Base-by-base conservation (phyloP, 1,140 invertebrate genomes). In the Drosophila lini region DNA sequence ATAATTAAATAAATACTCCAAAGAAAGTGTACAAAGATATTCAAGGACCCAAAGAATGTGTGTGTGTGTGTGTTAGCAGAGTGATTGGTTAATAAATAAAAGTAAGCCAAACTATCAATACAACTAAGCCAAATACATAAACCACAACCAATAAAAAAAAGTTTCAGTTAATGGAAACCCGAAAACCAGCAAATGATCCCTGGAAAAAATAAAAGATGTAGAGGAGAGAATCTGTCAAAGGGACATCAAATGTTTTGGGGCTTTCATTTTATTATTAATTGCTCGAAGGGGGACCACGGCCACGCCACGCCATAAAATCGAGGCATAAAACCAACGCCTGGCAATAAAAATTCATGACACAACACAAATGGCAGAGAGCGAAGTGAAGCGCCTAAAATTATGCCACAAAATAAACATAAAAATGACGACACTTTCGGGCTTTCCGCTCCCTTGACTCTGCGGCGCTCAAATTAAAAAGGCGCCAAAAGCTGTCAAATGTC, bases 401-500 rank as follows among this genome's bases (percentile, higher is more conserved):
- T 79, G 83, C 70, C 80, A 73, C 83, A 80, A 78, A 86, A 86
- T 65, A 61, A 52, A 74, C 71, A 76, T 77, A 76, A 79, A 83
- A 81, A 61, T 64, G 48, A 67, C 70, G 75, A 32, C 75, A 71
- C 68, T 71, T 62, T 58, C 45, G 63, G 52, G 41, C 36, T 74
- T 56, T 75, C 45, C 73, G 58, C 59, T 75, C 40, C 50, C 38
- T 47, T 56, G 55, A 50, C 40, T 60, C 63, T 44, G 19, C 34
- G 74, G 45, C 74, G 68, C 45, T 86, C 70, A 71, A 86, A 86
- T 86, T 88, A 80, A 83, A 78, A 82, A 69, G 79, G 83, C 83
- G 83, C 70, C 82, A 88, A 78, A 78, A 82, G 83, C 83, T 80
- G 82, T 88, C 82, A 86, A 86, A 80, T 82, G 82, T 77, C 83